phyloP scores from a whole-genome alignment of 2,113 vertebrate species.

The Morone saxatilis region DNA sequence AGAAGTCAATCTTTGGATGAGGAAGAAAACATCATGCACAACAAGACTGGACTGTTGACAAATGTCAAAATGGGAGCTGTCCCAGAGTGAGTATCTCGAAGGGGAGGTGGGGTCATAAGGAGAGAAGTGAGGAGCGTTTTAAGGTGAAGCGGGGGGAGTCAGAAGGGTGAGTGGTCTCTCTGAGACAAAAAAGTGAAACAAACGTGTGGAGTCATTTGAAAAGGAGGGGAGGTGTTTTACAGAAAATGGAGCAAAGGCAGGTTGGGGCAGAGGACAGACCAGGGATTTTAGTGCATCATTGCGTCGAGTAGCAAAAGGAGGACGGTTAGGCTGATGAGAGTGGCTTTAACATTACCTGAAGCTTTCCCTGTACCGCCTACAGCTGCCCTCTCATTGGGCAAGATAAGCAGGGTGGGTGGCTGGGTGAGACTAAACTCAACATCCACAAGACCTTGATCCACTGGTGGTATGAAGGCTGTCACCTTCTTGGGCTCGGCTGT shows the following conservation, averaged over 20 bases:
- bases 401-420: slow-evolving; percentile 71
- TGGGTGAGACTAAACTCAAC: slow-evolving; percentile 71
- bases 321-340: slow-evolving; percentile 72
- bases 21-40: slow-evolving; percentile 68
- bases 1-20: slow-evolving; percentile 78
- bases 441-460: slow-evolving; percentile 74
- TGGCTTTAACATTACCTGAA: slow-evolving; percentile 80
- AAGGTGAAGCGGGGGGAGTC: slow-evolving; percentile 59
- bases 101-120: slow-evolving; percentile 53
- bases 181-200: slow-evolving; percentile 69
- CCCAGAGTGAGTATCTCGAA: slow-evolving; percentile 68
- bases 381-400: slow-evolving; percentile 87
- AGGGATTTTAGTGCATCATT: slow-evolving; percentile 76
- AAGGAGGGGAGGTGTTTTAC: slow-evolving; percentile 62
- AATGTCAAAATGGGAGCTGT: slow-evolving; percentile 63
- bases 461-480: slow-evolving; percentile 75
- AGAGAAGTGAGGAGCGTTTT: slow-evolving; percentile 60
- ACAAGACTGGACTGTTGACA: slow-evolving; percentile 62
- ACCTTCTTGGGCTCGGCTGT: slow-evolving; percentile 54
- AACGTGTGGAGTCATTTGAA: slow-evolving; percentile 64
- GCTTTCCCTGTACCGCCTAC: slow-evolving; percentile 76
- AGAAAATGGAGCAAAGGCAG: slow-evolving; percentile 72
- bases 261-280: slow-evolving; percentile 66
- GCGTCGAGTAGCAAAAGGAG: slow-evolving; percentile 71
- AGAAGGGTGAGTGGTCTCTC: slow-evolving; percentile 67